Evolutionary conservation across 2,797 vertebrate species (phyloP), one percentile per base, ranked within the genome.

Genomic region (Scomberomorus guttatus): DNA sequence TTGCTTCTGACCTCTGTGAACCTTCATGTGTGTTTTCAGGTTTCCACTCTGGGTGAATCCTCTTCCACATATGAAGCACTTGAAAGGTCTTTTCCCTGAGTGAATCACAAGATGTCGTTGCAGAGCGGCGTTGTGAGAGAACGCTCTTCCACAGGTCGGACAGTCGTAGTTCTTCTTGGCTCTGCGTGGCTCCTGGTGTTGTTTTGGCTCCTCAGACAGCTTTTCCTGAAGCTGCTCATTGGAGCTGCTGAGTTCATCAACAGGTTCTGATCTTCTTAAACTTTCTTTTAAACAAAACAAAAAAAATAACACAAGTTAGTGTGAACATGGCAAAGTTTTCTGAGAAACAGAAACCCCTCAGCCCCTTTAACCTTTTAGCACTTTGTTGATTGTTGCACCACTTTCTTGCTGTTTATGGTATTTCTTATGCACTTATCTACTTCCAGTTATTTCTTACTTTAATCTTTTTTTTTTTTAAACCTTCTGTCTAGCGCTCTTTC

Each of bases 21-120:
- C 77, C 46, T 85, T 90, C 89, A 87, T 89, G 75, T 89, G 89
- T 6, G 85, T 90, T 59, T 90, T 87, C 17, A 91, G 83, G 59
- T 88, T 89, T 54, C 86, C 86, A 39, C 82, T 51, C 71, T 88
- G 87, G 2, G 85, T 90, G 65, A 92, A 92, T 57, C 89, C 87
- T 75, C 77, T 77, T 34, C 77, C 88, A 81, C 90, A 92, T 57
- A 85, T 81, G 37, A 80, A 83, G 64, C 90, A 92, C 70, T 86
- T 85, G 55, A 65, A 89, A 9, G 86, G 87, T 48, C 56, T 86
- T 72, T 88, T 86, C 20, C 87, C 89, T 0, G 87, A 80, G 81
- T 92, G 88, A 6, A 88, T 83, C 37, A 89, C 76, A 0, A 88
- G 71, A 75, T 92, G 90, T 12, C 86, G 72, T 9, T 60, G 52